Base-by-base conservation (phyloP, 2,113 vertebrate species). In the Megaleporinus macrocephalus region DNA sequence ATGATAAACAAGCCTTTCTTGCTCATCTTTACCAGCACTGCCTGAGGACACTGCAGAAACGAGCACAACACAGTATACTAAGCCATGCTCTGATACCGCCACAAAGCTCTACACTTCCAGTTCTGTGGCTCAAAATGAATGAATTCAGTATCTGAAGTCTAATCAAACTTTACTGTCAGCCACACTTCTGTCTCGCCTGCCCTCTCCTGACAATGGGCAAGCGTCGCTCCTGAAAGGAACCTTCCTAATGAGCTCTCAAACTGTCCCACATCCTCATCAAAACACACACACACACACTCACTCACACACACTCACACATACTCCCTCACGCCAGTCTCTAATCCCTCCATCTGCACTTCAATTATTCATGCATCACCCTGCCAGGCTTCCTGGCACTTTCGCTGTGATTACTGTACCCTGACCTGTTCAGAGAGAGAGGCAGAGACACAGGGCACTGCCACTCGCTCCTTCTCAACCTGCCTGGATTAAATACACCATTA, bases 321-420 rank as follows among this genome's bases (percentile, higher is more conserved):
- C 63, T 53, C 81, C 53, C 81, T 53, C 47, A 66, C 30, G 55
- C 70, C 75, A 76, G 66, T 66, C 76, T 76, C 80, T 82, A 82
- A 85, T 87, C 83, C 83, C 44, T 80, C 83, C 72, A 80, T 87
- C 80, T 82, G 81, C 73, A 77, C 76, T 72, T 87, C 49, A 87
- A 87, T 87, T 87, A 87, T 87, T 87, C 74, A 83, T 84, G 55
- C 83, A 73, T 79, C 76, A 83, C 72, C 66, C 83, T 82, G 76
- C 57, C 80, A 62, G n/a, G 72, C 80, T 76, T 75, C 73, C 80
- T 79, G 83, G 71, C 79, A 84, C 83, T 84, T 86, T 79, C 70
- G 27, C 79, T 70, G 68, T 82, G 85, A 84, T 84, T 73, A 82
- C 44, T 47, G 20, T 68, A 49, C 79, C 65, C 44, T 59, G 78